A percentile compares a stretch with the other conserved stretches of the same genome.
phyloP scores from a whole-genome alignment of 2,113 vertebrate genomes.

The Lasiurus cinereus region DNA sequence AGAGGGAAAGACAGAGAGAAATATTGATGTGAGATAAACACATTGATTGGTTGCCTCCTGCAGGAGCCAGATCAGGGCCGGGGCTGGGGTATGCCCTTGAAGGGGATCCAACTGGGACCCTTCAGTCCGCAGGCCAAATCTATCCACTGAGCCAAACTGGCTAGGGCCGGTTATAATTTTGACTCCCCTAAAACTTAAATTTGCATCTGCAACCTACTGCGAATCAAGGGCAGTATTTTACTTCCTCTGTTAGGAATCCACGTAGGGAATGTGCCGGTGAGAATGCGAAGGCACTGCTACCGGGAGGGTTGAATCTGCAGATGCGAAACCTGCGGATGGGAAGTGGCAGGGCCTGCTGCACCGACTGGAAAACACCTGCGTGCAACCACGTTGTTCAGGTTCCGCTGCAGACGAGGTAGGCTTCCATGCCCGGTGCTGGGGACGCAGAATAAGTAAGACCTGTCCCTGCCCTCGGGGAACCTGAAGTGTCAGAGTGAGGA shows the following conservation, averaged over 20 bases:
- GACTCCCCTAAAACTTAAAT: background rate
- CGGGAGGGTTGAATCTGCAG: too few relatives aligned
- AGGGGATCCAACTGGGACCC: too few relatives aligned
- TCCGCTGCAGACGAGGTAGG: background rate
- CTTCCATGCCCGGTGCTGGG: background rate
- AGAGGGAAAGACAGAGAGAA: background rate
- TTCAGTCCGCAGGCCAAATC: background rate
- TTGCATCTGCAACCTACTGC: background rate
- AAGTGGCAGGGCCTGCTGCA: background rate
- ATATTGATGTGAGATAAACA: background rate
- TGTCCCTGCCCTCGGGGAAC: too few relatives aligned
- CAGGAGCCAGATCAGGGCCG: too few relatives aligned
- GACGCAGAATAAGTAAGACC: fast-evolving
- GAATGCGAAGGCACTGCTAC: background rate
- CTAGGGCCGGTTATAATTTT: background rate
- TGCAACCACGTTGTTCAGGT: background rate
- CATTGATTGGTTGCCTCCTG: background rate
- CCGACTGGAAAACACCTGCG: background rate
- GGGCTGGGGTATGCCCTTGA: background rate
- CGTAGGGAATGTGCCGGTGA: background rate
- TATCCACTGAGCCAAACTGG: background rate
- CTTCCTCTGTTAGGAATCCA: background rate
- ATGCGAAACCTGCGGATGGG: background rate
- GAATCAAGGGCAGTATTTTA: background rate
- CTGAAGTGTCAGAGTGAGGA: background rate